Conservation (phyloP, 2,797 vertebrate species). For the Phataginus tricuspis region DNA sequence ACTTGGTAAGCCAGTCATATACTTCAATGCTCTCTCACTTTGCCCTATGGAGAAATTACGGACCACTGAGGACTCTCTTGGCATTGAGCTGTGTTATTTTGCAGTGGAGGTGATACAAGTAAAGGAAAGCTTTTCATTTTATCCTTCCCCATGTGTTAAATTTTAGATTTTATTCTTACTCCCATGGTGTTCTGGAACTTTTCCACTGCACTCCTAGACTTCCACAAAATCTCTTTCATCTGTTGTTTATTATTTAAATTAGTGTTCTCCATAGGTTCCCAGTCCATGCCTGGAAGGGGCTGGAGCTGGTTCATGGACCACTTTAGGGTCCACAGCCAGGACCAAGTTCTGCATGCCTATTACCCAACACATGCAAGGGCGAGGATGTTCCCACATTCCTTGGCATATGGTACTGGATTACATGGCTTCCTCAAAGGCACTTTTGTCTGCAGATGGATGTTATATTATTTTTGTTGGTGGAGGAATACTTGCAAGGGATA, state of each 20-base stretch:
- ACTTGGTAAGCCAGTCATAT: not conserved
- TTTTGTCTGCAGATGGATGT: not conserved
- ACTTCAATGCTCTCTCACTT: not conserved
- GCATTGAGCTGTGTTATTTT: not conserved
- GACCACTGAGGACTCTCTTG: not conserved
- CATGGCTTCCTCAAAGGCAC: not conserved
- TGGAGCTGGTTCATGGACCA: not conserved
- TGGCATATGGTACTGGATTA: not conserved
- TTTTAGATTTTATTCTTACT: not conserved
- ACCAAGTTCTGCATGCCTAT: not conserved
- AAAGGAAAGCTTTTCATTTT: not conserved
- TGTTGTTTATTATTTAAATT: not conserved
- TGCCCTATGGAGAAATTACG: not conserved
- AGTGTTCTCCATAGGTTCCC: not conserved
- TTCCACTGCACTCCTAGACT: not conserved
- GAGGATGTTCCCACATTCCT: not conserved
- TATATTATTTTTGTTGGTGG: not conserved
- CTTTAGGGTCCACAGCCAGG: not conserved
- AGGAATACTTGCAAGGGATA: not conserved
- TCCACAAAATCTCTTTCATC: not conserved
- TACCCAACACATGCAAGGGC: not conserved
- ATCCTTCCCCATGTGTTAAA: not conserved
- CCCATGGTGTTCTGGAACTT: not conserved
- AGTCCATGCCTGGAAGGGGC: not conserved
- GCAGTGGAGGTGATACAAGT: not conserved